Conservation (phyloP, 2,113 vertebrate species). For the Carassius carassius region DNA sequence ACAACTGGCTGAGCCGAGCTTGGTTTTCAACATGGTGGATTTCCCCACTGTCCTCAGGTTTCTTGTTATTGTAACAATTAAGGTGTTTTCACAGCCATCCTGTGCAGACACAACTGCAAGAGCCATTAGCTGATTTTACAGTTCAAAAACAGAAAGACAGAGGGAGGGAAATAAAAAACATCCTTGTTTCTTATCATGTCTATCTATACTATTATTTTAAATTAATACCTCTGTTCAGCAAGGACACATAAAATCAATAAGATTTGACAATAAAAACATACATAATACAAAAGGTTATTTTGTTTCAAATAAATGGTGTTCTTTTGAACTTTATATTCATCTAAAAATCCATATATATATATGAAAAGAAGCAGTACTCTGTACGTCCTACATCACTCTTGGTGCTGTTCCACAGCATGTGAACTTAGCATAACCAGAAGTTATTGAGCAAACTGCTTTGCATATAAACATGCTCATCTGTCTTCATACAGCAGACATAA, state of each 20-base stretch:
- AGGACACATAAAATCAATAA: not conserved
- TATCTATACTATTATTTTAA: too few species aligned
- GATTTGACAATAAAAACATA: not conserved
- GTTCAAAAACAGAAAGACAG: not conserved
- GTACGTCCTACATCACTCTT: constrained; percentile 22
- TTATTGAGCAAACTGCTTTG: constrained; percentile 35
- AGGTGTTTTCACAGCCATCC: constrained; percentile 54
- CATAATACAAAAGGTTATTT: too few species aligned
- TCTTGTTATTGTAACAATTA: constrained; percentile 54
- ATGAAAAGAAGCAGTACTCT: not conserved
- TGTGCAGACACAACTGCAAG: constrained; percentile 45
- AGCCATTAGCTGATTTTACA: constrained; percentile 38
- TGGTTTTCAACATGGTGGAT: constrained; percentile 38
- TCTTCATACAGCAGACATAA: constrained; percentile 29
- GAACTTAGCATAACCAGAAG: constrained; percentile 4
- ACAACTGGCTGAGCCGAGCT: not conserved
- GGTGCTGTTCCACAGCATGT: not conserved
- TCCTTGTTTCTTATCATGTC: too few species aligned
- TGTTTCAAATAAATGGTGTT: too few species aligned
- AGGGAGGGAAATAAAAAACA: not conserved
- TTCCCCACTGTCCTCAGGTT: constrained; percentile 43
- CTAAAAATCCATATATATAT: too few species aligned
- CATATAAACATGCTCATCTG: constrained; percentile 33
- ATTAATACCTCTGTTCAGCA: not conserved
- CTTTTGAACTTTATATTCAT: too few species aligned